Percentiles rank a stretch among this genome's conserved stretches.
These are phyloP conservation scores for Drosophila sordidapex DNA, from an alignment of 2,888 invertebrate species.

Conservation along the genomic window DNA sequence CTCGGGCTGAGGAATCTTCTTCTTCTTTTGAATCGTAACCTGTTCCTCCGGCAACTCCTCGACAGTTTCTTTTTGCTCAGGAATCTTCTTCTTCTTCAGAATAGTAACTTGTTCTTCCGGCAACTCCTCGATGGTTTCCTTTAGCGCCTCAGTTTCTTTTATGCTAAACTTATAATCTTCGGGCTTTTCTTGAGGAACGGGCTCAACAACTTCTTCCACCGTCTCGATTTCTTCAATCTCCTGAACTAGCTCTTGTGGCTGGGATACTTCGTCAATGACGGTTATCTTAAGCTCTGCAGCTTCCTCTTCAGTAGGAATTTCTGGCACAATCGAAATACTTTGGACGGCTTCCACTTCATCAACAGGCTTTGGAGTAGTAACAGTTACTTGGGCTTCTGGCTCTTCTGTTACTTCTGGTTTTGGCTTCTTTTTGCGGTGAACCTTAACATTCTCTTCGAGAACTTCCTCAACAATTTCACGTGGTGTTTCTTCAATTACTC, in stretches of 20 bases:
- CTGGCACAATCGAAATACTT: slow-evolving; percentile 75
- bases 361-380: slow-evolving; percentile 58
- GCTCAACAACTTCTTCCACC: slow-evolving; percentile 47
- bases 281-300: slow-evolving; percentile 76
- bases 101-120: slow-evolving; percentile 57
- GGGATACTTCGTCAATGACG: slow-evolving; percentile 70
- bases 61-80: slow-evolving; percentile 37
- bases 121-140: slow-evolving; percentile 44
- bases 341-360: slow-evolving; percentile 78
- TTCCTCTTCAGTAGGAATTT: slow-evolving; percentile 77
- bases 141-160: slow-evolving; percentile 49
- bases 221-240: slow-evolving; percentile 69
- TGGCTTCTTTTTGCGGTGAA: slow-evolving; percentile 78
- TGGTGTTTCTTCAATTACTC: slow-evolving; percentile 77
- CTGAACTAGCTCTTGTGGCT: slow-evolving; percentile 64
- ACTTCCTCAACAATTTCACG: slow-evolving; percentile 68
- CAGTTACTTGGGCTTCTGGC: slow-evolving; percentile 60
- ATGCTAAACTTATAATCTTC: slow-evolving; percentile 61
- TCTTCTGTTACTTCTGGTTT: slow-evolving; percentile 69
- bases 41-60: slow-evolving; percentile 58
- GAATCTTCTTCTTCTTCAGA: slow-evolving; percentile 61
- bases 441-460: slow-evolving; percentile 64
- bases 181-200: slow-evolving; percentile 63
- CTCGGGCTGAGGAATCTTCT: slow-evolving; percentile 56
- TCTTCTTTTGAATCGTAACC: slow-evolving; percentile 57